phyloP scores from a whole-genome alignment of 2,888 invertebrate genomes.

The Sepiola atlantica region DNA sequence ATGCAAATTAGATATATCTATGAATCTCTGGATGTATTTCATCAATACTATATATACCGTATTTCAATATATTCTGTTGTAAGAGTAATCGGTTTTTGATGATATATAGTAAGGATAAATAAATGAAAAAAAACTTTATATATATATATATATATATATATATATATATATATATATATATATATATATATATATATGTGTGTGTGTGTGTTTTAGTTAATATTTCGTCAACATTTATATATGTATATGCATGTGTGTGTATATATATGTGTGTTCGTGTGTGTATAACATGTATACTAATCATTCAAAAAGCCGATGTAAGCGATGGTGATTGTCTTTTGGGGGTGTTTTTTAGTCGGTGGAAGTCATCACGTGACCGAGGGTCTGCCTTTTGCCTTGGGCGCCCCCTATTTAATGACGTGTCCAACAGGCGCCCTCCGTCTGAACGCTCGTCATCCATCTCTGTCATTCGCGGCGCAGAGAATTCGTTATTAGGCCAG shows the following conservation, averaged over 20 bases:
- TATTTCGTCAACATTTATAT: neutral
- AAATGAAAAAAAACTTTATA: too few relatives aligned
- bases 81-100: too few relatives aligned
- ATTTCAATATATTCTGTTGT: too few relatives aligned
- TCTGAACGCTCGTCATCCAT: neutral
- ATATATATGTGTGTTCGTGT: neutral
- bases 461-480: conserved; percentile 14
- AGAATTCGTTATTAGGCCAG: conserved; percentile 15
- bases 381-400: conserved; percentile 18
- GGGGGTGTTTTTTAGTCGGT: neutral
- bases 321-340: neutral
- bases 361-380: neutral
- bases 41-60: too few relatives aligned
- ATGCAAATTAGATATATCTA: too few relatives aligned
- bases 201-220: neutral
- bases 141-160: too few relatives aligned
- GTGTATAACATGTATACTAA: neutral
- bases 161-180: too few relatives aligned
- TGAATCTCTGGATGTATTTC: too few relatives aligned
- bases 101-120: too few relatives aligned
- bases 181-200: too few relatives aligned
- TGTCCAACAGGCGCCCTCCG: conserved; percentile 32
- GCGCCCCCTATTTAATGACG: neutral
- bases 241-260: neutral
- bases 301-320: neutral